A percentile compares a stretch with the other conserved stretches of the same genome.
Evolutionary conservation across 2,797 vertebrate genomes (phyloP).

Genomic region (Antrozous pallidus): DNA sequence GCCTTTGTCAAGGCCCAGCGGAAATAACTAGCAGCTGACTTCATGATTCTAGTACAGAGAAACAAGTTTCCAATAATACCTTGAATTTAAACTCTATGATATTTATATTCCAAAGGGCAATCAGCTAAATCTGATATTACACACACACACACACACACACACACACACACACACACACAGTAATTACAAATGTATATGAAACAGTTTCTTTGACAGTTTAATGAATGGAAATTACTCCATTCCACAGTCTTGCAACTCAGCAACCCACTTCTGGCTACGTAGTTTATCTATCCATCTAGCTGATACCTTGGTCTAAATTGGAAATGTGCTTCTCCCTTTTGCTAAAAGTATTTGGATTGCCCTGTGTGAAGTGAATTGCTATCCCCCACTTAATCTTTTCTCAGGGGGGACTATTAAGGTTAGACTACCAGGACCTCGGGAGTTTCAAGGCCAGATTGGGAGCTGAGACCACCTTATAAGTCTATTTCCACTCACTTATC

Average conservation of each 20-base stretch:
- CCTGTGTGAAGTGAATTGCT: background rate
- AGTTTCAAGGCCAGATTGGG: background rate
- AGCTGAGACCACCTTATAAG: conserved; percentile 3
- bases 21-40: conserved; percentile 78
- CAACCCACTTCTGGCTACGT: background rate
- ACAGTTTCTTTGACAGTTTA: conserved; percentile 55
- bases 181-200: conserved; percentile 46
- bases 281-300: background rate
- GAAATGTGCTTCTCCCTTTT: conserved; percentile 35
- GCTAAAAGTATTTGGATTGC: background rate
- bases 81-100: conserved; percentile 49
- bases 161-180: background rate
- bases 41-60: conserved; percentile 70
- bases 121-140: conserved; percentile 43
- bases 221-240: conserved; percentile 20
- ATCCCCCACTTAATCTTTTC: background rate
- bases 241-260: conserved; percentile 6
- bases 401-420: background rate
- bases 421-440: background rate
- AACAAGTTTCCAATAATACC: conserved; percentile 56
- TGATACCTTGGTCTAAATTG: conserved; percentile 20
- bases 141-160: background rate
- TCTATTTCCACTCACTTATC: background rate
- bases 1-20: conserved; percentile 72
- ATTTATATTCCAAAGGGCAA: conserved; percentile 58